phyloP scores from a whole-genome alignment of 1,140 invertebrate species.

The Zaprionus nigranus region DNA sequence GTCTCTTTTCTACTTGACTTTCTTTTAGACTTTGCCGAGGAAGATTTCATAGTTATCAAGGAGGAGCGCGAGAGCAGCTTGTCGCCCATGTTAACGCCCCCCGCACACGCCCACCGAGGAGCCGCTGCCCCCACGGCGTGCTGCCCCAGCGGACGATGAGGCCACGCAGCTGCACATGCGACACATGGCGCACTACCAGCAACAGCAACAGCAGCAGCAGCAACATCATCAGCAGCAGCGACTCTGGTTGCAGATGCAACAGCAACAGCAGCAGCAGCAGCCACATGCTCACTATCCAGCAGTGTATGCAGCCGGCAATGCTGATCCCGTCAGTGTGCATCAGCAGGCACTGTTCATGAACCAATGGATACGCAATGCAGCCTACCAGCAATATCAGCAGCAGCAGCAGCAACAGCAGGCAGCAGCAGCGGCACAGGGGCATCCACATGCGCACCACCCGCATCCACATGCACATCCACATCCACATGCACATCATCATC shows the following conservation, averaged over 20 bases:
- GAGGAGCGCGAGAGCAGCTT: slow-evolving; percentile 87
- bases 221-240: slow-evolving; percentile 76
- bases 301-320: slow-evolving; percentile 70
- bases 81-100: slow-evolving; percentile 89
- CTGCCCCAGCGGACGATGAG: slow-evolving; percentile 72
- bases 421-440: slow-evolving; percentile 45
- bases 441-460: slow-evolving; percentile 24
- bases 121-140: slow-evolving; percentile 53
- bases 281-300: slow-evolving; percentile 61
- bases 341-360: slow-evolving; percentile 88
- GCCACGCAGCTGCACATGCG: slow-evolving; percentile 70
- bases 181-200: slow-evolving; percentile 72
- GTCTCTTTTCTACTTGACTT: not conserved
- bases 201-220: slow-evolving; percentile 59
- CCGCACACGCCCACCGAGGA: slow-evolving; percentile 89
- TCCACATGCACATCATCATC: slow-evolving; percentile 52
- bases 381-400: slow-evolving; percentile 87
- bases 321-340: slow-evolving; percentile 77
- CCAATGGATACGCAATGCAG: slow-evolving; percentile 90
- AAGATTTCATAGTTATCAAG: slow-evolving; percentile 86
- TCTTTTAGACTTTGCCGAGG: slow-evolving; percentile 75
- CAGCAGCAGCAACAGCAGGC: slow-evolving; percentile 60
- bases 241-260: slow-evolving; percentile 69
- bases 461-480: slow-evolving; percentile 57
- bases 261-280: slow-evolving; percentile 52